These are phyloP conservation scores for Parapristionchus giblindavisi DNA, from an alignment of 2,888 invertebrate genomes.

Conservation along the genomic window DNA sequence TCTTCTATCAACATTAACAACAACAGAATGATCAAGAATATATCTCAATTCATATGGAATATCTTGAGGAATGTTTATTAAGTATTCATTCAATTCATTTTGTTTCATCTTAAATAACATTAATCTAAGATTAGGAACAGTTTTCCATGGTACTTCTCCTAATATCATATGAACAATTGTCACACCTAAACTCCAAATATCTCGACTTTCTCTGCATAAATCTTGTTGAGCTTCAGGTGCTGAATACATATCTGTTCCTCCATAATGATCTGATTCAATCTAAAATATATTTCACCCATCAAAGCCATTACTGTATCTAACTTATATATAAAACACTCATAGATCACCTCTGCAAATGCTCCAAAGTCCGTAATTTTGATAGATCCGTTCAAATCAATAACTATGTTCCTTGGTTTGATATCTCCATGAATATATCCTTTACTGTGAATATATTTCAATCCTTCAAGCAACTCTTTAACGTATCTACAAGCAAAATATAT, in stretches of 20 bases:
- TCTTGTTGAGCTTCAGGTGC: constrained; percentile 9
- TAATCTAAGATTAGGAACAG: not conserved
- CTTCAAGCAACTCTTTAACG: constrained; percentile 13
- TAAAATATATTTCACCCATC: not conserved
- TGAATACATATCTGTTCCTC: not conserved
- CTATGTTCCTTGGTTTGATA: constrained; percentile 46
- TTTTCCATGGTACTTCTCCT: constrained; percentile 18
- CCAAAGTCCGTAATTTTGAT: constrained; percentile 48
- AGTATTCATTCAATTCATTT: not conserved
- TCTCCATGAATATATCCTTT: constrained; percentile 46
- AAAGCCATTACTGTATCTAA: too few relatives aligned
- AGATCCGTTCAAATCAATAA: constrained; percentile 40
- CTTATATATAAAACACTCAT: not conserved
- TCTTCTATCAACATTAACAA: not conserved
- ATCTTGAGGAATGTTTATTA: too few relatives aligned
- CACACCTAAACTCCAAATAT: constrained; percentile 64
- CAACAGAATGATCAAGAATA: not conserved
- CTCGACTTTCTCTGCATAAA: constrained; percentile 29
- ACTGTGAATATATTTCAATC: constrained; percentile 40
- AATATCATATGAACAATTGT: constrained; percentile 55
- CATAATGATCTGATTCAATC: not conserved
- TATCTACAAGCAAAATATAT: constrained; percentile 10
- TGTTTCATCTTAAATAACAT: constrained; percentile 51
- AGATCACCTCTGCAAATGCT: constrained; percentile 2
- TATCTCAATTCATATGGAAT: not conserved